Evolutionary conservation across 2,113 vertebrate species (phyloP), one percentile per base, ranked within the genome.

Genomic region (Pimephales promelas): DNA sequence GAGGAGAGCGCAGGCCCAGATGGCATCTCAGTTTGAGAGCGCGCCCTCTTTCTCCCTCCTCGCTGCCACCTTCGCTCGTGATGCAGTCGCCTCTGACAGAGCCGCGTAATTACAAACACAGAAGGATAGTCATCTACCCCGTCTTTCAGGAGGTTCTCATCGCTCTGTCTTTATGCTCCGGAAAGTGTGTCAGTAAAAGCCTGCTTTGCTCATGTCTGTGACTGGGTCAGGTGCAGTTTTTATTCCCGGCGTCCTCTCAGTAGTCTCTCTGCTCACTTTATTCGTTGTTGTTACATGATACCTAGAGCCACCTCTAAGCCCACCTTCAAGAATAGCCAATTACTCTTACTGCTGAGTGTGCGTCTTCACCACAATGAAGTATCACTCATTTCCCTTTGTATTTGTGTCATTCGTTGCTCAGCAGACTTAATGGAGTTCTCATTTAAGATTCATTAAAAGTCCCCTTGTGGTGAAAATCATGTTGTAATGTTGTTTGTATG

Each of bases 71-170:
- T 68, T 77, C 75, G 22, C 52, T 75, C 81, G 64, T 68, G 8
- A 75, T 81, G 64, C 70, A 80, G 62, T 71, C 72, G 85, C 78
- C 87, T 85, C 88, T 86, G 45, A 79, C 87, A 84, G 87, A 66
- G 88, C 80, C 31, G 43, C 78, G 81, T 89, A 89, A 90, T 90
- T 90, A 90, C 86, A 89, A 89, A 87, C 87, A 85, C 86, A 89
- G 88, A 88, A 73, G 86, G 86, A 86, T 78, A n/a, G 86, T 87
- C 84, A 74, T 79, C 86, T 77, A 81, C 79, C 59, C 70, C 31
- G 82, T 75, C 83, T 82, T 66, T 83, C 83, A 72, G 76, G 22
- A 54, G 64, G 76, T 83, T 74, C 56, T 73, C 83, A 43, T 66
- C 83, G 49, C 52, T 87, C 85, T 1, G 36, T 81, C 77, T 79